These are phyloP conservation scores for Lepus townsendii DNA, from an alignment of 2,797 vertebrate genomes.

Conservation along the genomic window DNA sequence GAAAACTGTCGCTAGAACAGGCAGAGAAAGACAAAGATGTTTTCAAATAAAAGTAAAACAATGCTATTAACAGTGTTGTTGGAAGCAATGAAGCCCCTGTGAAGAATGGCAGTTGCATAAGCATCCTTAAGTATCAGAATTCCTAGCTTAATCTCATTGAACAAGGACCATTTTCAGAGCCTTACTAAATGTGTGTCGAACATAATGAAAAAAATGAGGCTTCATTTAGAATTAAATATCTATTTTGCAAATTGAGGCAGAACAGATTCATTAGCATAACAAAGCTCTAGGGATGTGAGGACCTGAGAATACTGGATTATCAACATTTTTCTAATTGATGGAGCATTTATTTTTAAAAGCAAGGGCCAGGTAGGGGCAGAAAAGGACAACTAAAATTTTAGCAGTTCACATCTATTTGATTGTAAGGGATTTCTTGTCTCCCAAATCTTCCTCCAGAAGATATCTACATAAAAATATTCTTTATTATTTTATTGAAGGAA, in stretches of 20 bases:
- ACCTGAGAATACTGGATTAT: constrained; percentile 24
- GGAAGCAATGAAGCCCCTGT: not conserved
- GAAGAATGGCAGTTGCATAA: not conserved
- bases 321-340: not conserved
- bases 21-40: constrained; percentile 75
- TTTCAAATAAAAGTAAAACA: constrained; percentile 74
- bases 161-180: constrained; percentile 18
- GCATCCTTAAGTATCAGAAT: not conserved
- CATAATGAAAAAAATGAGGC: constrained; percentile 53
- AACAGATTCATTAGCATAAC: constrained; percentile 21
- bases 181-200: not conserved
- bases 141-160: not conserved
- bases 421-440: not conserved
- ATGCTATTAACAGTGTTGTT: constrained; percentile 20
- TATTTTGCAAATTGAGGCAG: not conserved
- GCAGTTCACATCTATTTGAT: not conserved
- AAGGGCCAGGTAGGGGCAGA: not conserved
- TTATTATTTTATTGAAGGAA: constrained; percentile 23
- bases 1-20: constrained; percentile 94
- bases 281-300: not conserved
- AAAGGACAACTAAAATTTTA: not conserved
- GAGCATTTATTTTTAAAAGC: constrained; percentile 3
- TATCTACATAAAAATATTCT: not conserved
- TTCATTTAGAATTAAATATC: constrained; percentile 63
- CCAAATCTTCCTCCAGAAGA: not conserved